A percentile compares a stretch with the other conserved stretches of the same genome.
Conservation (phyloP, 2,113 vertebrate genomes). For the Eleginops maclovinus region DNA sequence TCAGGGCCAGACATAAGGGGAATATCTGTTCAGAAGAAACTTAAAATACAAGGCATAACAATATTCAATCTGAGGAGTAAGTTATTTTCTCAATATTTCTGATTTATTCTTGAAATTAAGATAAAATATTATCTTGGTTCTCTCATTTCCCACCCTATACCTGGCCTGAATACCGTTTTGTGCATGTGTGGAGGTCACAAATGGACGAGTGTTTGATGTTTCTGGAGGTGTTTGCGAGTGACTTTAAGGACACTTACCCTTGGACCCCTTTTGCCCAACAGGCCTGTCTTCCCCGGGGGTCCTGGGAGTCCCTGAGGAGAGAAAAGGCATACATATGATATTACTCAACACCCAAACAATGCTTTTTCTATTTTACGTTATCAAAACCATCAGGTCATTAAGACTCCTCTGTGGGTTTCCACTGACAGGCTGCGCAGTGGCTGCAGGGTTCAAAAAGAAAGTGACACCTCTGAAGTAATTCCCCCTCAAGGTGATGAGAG, state of each 20-base stretch:
- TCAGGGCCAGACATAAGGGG: too few species aligned
- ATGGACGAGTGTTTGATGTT: conserved; percentile 21
- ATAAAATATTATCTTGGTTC: too few species aligned
- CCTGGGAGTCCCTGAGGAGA: conserved; percentile 89
- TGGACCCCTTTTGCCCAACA: conserved; percentile 91
- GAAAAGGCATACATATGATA: conserved; percentile 19
- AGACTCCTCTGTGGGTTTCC: conserved; percentile 12
- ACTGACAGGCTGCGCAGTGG: conserved; percentile 16
- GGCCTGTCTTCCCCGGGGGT: conserved; percentile 91
- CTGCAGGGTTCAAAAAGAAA: conserved; percentile 27
- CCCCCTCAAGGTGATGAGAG: conserved; percentile 57
- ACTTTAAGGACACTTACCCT: conserved; percentile 86
- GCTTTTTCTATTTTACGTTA: conserved; percentile 1
- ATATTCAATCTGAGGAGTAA: too few species aligned
- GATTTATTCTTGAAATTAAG: too few species aligned
- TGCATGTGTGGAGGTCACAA: not conserved
- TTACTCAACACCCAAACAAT: conserved; percentile 14
- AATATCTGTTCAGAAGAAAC: too few species aligned
- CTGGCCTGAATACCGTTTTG: too few species aligned
- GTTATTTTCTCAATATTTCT: too few species aligned
- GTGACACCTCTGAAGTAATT: conserved; percentile 51
- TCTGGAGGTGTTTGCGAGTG: too few species aligned
- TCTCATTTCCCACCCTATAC: too few species aligned
- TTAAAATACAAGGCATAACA: too few species aligned
- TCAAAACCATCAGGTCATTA: conserved; percentile 28